Conservation (phyloP, 1,140 invertebrate species). For the Zaprionus taronus region DNA sequence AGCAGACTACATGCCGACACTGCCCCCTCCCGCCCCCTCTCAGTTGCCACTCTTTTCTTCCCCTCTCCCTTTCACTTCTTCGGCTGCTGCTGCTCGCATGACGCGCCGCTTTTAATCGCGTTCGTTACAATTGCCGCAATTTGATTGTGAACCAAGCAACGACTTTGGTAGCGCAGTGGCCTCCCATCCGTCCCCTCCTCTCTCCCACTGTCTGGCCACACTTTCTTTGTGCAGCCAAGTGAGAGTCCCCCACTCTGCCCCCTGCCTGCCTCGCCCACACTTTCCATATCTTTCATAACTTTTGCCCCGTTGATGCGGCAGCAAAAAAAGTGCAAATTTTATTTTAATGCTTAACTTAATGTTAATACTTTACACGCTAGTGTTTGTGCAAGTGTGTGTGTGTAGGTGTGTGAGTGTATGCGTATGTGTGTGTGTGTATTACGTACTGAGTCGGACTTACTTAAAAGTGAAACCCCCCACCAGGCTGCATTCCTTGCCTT, state of each 20-base stretch:
- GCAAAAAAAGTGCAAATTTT: conserved; percentile 47
- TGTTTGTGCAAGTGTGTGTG: conserved; percentile 5
- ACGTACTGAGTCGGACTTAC: conserved; percentile 19
- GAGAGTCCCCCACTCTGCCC: neutral
- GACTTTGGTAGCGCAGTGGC: conserved; percentile 55
- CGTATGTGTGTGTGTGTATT: conserved; percentile 22
- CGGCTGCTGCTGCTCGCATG: conserved; percentile 35
- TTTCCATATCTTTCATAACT: conserved; percentile 56
- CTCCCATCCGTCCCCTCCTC: neutral
- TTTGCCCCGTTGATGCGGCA: conserved; percentile 21
- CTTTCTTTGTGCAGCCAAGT: conserved; percentile 38
- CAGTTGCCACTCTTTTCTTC: neutral
- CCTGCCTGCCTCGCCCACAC: neutral
- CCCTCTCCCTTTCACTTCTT: neutral
- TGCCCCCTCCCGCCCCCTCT: neutral
- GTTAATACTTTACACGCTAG: conserved; percentile 9
- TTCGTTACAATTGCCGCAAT: conserved; percentile 81
- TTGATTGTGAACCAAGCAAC: conserved; percentile 75
- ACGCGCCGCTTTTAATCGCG: conserved; percentile 79
- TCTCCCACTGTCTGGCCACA: neutral
- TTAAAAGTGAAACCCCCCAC: conserved; percentile 71
- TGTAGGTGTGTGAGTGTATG: conserved; percentile 13
- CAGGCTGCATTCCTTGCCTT: conserved; percentile 5
- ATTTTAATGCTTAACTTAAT: conserved; percentile 41
- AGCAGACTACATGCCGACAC: neutral